phyloP scores from a whole-genome alignment of 1,140 invertebrate species.

The Brachystomella parvula region DNA sequence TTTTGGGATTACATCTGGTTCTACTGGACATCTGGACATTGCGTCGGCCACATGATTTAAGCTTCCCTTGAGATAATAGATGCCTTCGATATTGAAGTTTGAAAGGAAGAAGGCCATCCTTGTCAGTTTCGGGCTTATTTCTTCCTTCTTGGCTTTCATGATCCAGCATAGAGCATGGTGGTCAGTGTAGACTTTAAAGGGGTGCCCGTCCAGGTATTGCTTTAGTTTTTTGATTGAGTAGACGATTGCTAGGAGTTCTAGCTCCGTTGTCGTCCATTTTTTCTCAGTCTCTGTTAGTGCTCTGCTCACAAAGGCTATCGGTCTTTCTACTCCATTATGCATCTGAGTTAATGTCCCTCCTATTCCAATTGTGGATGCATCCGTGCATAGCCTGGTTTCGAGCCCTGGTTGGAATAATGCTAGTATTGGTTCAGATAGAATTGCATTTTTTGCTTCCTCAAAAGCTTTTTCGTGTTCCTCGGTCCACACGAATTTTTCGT shows the following conservation, averaged over 20 bases:
- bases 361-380: constrained; percentile 18
- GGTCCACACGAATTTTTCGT: constrained; percentile 20
- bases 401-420: not conserved
- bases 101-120: not conserved
- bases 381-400: constrained; percentile 3
- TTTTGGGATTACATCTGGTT: too few species aligned
- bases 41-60: too few species aligned
- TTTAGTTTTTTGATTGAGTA: not conserved
- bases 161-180: constrained; percentile 5
- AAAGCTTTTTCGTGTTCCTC: constrained; percentile 35
- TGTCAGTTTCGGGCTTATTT: constrained; percentile 12
- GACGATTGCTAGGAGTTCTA: not conserved
- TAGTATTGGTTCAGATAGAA: not conserved
- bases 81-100: not conserved
- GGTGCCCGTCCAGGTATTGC: constrained; percentile 8
- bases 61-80: not conserved
- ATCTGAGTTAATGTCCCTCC: constrained; percentile 16
- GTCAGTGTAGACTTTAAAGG: constrained; percentile 11
- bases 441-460: constrained; percentile 25
- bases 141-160: not conserved
- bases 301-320: constrained; percentile 1
- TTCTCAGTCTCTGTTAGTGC: not conserved
- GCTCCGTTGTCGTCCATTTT: constrained; percentile 5
- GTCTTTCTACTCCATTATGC: not conserved
- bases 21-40: too few species aligned